Conservation (phyloP, 1,140 invertebrate genomes). For the Penaeus vannamei region DNA sequence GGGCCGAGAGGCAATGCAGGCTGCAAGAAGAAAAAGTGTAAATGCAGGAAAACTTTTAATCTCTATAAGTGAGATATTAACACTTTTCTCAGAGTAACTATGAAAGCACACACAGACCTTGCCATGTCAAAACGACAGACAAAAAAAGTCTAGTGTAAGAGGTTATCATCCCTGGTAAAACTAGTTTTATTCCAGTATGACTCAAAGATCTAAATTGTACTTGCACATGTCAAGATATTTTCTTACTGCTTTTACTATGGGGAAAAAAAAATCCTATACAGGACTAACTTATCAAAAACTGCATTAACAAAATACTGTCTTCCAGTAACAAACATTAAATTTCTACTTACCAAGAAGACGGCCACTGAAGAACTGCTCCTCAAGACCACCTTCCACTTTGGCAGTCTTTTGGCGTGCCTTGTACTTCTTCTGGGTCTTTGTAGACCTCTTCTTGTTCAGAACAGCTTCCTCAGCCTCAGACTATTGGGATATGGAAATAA, state of each 20-base stretch:
- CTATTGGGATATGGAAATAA: conserved; percentile 72
- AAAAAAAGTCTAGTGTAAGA: conserved; percentile 70
- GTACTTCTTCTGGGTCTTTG: conserved; percentile 95
- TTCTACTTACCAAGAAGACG: conserved; percentile 77
- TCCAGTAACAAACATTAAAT: no score
- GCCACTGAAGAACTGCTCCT: conserved; percentile 97
- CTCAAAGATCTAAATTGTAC: no score
- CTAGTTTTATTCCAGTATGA: no score
- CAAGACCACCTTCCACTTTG: conserved; percentile 92
- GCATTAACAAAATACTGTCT: no score
- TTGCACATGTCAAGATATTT: no score
- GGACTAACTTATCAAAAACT: no score
- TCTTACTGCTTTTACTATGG: no score
- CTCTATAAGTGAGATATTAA: neutral
- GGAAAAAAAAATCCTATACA: no score
- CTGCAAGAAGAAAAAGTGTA: conserved; percentile 77
- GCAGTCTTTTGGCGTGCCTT: conserved; percentile 90
- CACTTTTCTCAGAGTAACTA: conserved; percentile 85
- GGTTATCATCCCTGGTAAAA: conserved; percentile 6
- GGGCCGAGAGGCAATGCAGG: conserved; percentile 94
- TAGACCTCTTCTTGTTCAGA: conserved; percentile 93
- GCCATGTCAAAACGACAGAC: conserved; percentile 78
- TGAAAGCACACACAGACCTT: conserved; percentile 75
- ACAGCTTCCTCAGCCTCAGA: conserved; percentile 95
- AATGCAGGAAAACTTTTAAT: neutral